Conservation (phyloP, 2,888 invertebrate species). For the Eurytoma adleriae region DNA sequence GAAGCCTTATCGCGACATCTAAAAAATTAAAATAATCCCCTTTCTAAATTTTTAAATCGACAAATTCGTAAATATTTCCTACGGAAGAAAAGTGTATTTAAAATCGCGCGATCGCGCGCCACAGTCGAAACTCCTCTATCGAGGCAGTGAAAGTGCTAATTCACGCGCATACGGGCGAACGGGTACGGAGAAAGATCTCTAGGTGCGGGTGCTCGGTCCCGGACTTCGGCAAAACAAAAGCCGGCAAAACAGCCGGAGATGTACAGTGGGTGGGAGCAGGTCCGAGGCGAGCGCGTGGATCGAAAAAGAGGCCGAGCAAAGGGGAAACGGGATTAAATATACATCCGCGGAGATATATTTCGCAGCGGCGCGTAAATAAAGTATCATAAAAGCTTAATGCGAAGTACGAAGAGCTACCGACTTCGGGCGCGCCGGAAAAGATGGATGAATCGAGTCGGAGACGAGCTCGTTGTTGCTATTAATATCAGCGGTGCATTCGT, state of each 20-base stretch:
- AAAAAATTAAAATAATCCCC: too few species aligned
- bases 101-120: slow-evolving; percentile 33
- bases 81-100: too few species aligned
- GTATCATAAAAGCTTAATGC: slow-evolving; percentile 7
- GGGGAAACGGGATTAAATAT: slow-evolving; percentile 27
- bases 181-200: slow-evolving; percentile 2
- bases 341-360: slow-evolving; percentile 16
- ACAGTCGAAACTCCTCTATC: too few species aligned
- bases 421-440: not conserved
- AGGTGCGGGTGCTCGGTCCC: not conserved
- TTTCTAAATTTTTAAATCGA: too few species aligned
- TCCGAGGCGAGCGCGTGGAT: slow-evolving; percentile 2
- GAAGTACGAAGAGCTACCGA: not conserved
- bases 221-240: slow-evolving; percentile 10
- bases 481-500: too few species aligned
- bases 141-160: slow-evolving; percentile 42
- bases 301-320: not conserved
- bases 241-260: slow-evolving; percentile 17
- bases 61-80: too few species aligned
- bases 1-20: too few species aligned
- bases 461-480: too few species aligned
- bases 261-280: not conserved
- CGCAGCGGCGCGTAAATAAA: slow-evolving; percentile 34
- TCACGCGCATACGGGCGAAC: slow-evolving; percentile 37
- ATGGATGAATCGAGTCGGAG: slow-evolving; percentile 29